Base-by-base conservation (phyloP, 2,113 vertebrate genomes). In the Antigone vipio region DNA sequence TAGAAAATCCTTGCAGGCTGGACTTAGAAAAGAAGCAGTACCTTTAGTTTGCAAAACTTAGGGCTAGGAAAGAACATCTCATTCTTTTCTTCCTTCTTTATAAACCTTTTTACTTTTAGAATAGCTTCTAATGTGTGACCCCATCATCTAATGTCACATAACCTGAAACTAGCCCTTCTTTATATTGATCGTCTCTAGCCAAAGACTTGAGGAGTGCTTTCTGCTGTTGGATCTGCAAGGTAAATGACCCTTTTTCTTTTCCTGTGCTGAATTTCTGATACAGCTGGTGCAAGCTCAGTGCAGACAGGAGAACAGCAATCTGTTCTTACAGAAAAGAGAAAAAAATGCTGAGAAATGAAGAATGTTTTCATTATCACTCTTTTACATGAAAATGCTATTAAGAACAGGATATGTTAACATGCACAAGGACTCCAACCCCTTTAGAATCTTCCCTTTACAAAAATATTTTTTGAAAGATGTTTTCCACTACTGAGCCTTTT, bases 211-310 rank as follows among this genome's bases (percentile, higher is more conserved):
- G 27, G 21, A 84, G 8, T 52, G 18, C 9, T 89, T 72, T 86
- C 40, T 82, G 35, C 47, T 75, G 52, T 58, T 81, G 35, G 60
- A 93, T 84, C 68, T 69, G 60, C 56, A 89, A 91, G 32, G 52
- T 92, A 92, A 91, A 89, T 1, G 24, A 86, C 58, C 7, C 63
- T 78, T 88, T 85, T 60, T 66, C 30, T 90, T 72, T 92, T 76
- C 35, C 68, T 93, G 35, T 68, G 60, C 49, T 92, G 68, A 89
- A 91, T 91, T 92, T 85, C 85, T 93, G 68, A 84, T 79, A 81
- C 91, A 89, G 73, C 12, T 64, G 49, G 52, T 81, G 30, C 30
- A 68, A 89, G 15, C 59, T 95, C 34, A 68, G 17, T 64, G 53
- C 27, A 94, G 56, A 75, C 9, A 75, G 38, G 29, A 90, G 64